phyloP scores from a whole-genome alignment of 2,113 vertebrate genomes.

The Benthochromis sp. region DNA sequence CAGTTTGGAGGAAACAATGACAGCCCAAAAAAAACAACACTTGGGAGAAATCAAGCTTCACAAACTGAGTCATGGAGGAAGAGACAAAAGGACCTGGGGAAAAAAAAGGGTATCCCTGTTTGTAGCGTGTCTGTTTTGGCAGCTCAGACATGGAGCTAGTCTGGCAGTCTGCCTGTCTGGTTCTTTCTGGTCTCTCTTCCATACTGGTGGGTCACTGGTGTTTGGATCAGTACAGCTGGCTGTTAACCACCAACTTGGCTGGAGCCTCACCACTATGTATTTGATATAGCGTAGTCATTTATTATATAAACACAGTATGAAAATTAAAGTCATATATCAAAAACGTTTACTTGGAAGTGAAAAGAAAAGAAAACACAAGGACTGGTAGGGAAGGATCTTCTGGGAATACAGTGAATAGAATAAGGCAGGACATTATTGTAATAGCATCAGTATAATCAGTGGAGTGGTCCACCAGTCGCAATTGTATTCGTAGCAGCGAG shows the following conservation, averaged over 20 bases:
- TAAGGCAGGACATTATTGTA: background rate
- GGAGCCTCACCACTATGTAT: background rate
- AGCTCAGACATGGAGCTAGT: slow-evolving; percentile 34
- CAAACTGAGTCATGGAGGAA: background rate
- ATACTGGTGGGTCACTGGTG: slow-evolving; percentile 54
- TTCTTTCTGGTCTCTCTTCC: slow-evolving; percentile 35
- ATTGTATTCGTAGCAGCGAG: background rate
- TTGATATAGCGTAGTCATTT: slow-evolving; percentile 47
- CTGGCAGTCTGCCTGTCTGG: slow-evolving; percentile 57
- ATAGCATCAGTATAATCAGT: background rate
- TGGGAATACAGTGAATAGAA: background rate
- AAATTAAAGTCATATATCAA: slow-evolving; percentile 45
- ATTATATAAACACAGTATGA: slow-evolving; percentile 29
- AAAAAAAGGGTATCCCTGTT: slow-evolving; percentile 2
- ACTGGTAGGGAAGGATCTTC: background rate
- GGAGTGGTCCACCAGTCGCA: background rate
- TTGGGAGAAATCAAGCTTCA: background rate
- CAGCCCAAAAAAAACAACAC: background rate
- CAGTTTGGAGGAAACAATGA: background rate
- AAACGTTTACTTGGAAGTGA: background rate
- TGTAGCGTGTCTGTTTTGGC: slow-evolving; percentile 43
- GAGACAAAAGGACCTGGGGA: background rate
- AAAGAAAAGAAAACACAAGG: slow-evolving; percentile 9
- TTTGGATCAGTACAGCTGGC: slow-evolving; percentile 48
- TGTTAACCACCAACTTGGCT: slow-evolving; percentile 58